phyloP scores from a whole-genome alignment of 2,888 invertebrate species.

The Ennomos fuscantarius region DNA sequence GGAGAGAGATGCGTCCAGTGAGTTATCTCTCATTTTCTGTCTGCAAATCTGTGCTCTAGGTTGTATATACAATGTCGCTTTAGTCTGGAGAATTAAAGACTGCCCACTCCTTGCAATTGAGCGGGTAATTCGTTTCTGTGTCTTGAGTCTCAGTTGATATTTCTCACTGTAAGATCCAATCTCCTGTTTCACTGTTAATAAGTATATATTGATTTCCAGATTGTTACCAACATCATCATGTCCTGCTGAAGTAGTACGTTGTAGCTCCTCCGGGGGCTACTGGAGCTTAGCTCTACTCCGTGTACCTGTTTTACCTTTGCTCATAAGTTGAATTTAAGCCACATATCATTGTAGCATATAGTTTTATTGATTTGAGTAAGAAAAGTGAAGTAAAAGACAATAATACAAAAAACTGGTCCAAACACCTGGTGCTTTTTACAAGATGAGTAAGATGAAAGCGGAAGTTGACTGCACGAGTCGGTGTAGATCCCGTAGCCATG shows the following conservation, averaged over 20 bases:
- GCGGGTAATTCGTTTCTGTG: too few relatives aligned
- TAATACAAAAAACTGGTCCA: slow-evolving; percentile 2
- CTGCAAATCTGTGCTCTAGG: too few relatives aligned
- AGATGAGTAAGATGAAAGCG: slow-evolving; percentile 70
- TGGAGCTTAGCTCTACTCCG: slow-evolving; percentile 47
- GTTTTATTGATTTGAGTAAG: not conserved
- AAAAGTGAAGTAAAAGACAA: not conserved
- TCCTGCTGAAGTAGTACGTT: slow-evolving; percentile 53
- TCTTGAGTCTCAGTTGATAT: too few relatives aligned
- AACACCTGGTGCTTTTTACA: slow-evolving; percentile 34
- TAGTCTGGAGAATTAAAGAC: too few relatives aligned
- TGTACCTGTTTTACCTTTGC: slow-evolving; percentile 52
- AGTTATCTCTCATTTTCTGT: too few relatives aligned
- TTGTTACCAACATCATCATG: slow-evolving; percentile 63
- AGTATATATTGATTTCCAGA: slow-evolving; percentile 57
- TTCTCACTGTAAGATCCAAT: too few relatives aligned
- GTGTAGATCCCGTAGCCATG: slow-evolving; percentile 85
- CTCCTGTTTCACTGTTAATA: too few relatives aligned
- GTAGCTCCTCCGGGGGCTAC: slow-evolving; percentile 72
- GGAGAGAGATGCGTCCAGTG: too few relatives aligned
- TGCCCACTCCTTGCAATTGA: too few relatives aligned
- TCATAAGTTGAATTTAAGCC: slow-evolving; percentile 34
- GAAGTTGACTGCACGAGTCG: slow-evolving; percentile 85
- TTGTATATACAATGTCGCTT: too few relatives aligned
- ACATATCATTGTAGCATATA: slow-evolving; percentile 42